A percentile compares a stretch with the other conserved stretches of the same genome.
phyloP scores from a whole-genome alignment of 2,113 vertebrate genomes.

The Casuarius casuarius region DNA sequence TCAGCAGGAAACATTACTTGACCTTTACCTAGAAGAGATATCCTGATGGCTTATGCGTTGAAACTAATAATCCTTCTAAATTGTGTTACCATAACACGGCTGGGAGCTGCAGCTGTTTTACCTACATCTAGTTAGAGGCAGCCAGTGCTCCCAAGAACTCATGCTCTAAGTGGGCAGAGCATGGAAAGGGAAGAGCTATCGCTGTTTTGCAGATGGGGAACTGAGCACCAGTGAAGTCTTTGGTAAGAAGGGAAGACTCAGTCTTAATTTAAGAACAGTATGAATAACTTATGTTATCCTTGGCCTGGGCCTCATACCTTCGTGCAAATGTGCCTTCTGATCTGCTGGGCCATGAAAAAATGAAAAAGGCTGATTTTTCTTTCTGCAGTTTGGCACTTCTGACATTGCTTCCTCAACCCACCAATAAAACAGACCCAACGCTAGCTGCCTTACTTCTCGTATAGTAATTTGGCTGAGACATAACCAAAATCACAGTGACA shows the following conservation, averaged over 20 bases:
- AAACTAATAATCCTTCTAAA: neutral
- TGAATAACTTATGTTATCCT: neutral
- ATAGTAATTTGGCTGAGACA: neutral
- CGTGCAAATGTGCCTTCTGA: neutral
- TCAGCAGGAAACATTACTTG: neutral
- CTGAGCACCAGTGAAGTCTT: fast-evolving
- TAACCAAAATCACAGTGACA: neutral
- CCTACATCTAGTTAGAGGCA: neutral
- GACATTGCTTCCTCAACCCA: neutral
- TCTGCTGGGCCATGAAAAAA: neutral
- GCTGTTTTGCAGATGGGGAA: neutral
- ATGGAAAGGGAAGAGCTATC: neutral
- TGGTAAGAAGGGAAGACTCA: neutral
- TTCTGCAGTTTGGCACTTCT: neutral
- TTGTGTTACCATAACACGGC: neutral
- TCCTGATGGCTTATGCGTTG: neutral
- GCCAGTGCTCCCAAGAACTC: neutral
- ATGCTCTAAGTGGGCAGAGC: neutral
- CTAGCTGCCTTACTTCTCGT: neutral
- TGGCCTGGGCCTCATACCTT: neutral
- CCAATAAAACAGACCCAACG: neutral
- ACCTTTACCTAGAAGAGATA: neutral
- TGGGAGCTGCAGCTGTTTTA: neutral
- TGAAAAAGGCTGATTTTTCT: neutral
- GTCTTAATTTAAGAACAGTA: neutral